Percentiles rank a stretch among this genome's conserved stretches.
Conservation (phyloP, 2,888 invertebrate genomes). For the Agrenia bidenticulata region DNA sequence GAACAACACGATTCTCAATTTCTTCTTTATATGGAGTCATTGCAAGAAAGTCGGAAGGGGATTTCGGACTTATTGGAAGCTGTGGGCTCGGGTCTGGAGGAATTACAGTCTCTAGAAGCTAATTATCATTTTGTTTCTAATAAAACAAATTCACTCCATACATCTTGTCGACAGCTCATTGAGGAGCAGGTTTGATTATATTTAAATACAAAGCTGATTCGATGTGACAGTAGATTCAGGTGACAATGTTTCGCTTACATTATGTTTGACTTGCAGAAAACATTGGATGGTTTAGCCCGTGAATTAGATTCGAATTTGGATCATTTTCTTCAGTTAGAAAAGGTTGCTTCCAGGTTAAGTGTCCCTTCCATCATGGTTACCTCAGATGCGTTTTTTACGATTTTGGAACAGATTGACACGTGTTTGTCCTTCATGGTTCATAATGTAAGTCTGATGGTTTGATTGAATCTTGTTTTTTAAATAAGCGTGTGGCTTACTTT, state of each 20-base stretch:
- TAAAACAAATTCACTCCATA: conserved; percentile 88
- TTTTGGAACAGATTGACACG: conserved; percentile 80
- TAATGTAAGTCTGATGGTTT: conserved; percentile 65
- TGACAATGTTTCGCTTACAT: neutral
- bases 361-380: conserved; percentile 79
- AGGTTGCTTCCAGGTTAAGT: conserved; percentile 74
- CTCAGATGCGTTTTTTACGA: conserved; percentile 77
- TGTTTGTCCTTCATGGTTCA: conserved; percentile 79
- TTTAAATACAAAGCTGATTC: conserved; percentile 7
- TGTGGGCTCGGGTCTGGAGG: conserved; percentile 66
- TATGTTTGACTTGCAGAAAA: conserved; percentile 62
- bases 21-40: conserved; percentile 69
- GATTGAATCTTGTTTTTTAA: conserved; percentile 15
- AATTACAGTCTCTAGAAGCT: conserved; percentile 69
- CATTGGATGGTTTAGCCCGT: conserved; percentile 75
- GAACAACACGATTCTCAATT: conserved; percentile 70
- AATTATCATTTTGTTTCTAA: conserved; percentile 85
- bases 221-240: neutral
- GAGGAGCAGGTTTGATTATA: conserved; percentile 69
- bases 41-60: conserved; percentile 67
- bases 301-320: conserved; percentile 76
- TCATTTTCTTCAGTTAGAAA: conserved; percentile 82
- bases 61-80: conserved; percentile 69
- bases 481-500: conserved; percentile 22
- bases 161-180: conserved; percentile 86